phyloP scores from a whole-genome alignment of 2,113 vertebrate species.

The Otis tarda region DNA sequence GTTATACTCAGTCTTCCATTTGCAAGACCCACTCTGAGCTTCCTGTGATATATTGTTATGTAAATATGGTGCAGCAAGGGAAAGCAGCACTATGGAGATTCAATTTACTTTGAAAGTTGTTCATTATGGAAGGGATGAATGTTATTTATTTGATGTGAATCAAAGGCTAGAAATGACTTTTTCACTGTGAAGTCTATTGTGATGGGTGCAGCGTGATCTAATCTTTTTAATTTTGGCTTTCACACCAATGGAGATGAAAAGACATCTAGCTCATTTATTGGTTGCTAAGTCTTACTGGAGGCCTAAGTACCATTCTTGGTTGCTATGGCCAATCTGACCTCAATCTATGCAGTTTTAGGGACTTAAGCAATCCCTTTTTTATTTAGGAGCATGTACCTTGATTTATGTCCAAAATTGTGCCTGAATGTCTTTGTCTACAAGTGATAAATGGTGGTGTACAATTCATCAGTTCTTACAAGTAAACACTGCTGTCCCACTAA shows the following conservation, averaged over 20 bases:
- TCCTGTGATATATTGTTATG: slow-evolving; percentile 83
- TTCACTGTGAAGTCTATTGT: slow-evolving; percentile 79
- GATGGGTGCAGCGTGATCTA: slow-evolving; percentile 78
- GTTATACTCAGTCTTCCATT: slow-evolving; percentile 69
- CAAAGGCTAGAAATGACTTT: slow-evolving; percentile 82
- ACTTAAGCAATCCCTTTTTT: slow-evolving; percentile 72
- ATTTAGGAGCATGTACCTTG: slow-evolving; percentile 78
- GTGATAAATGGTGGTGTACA: slow-evolving; percentile 76
- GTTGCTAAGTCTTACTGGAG: slow-evolving; percentile 79
- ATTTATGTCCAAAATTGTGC: slow-evolving; percentile 82
- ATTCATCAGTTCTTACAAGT: slow-evolving; percentile 82
- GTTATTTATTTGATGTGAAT: slow-evolving; percentile 82
- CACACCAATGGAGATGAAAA: slow-evolving; percentile 81
- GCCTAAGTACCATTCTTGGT: slow-evolving; percentile 76
- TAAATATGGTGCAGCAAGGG: slow-evolving; percentile 75
- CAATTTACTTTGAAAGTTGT: slow-evolving; percentile 84
- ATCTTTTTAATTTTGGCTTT: slow-evolving; percentile 87
- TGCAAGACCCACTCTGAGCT: slow-evolving; percentile 72
- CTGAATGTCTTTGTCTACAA: slow-evolving; percentile 75
- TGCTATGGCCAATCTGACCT: slow-evolving; percentile 79
- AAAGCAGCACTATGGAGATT: slow-evolving; percentile 79
- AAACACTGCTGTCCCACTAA: slow-evolving; percentile 81
- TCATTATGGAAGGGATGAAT: slow-evolving; percentile 81
- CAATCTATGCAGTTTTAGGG: slow-evolving; percentile 77
- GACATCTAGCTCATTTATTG: slow-evolving; percentile 80